A percentile compares a stretch with the other conserved stretches of the same genome.
phyloP scores from a whole-genome alignment of 2,888 invertebrate genomes.

The Antitype chi region DNA sequence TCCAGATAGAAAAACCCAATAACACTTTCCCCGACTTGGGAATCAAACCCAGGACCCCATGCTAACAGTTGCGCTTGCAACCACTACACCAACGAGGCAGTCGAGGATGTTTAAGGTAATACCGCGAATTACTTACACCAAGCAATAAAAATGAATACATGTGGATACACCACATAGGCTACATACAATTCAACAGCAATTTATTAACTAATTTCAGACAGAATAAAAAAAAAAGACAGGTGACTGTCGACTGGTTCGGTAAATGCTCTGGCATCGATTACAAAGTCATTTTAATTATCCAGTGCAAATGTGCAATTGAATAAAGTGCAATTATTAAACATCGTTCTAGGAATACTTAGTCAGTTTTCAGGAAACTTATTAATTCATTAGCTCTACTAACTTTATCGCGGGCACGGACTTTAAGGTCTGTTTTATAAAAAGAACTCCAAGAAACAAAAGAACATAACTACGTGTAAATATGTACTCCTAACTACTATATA shows the following conservation, averaged over 20 bases:
- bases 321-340: background rate
- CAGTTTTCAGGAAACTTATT: background rate
- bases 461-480: no score
- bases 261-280: constrained; percentile 19
- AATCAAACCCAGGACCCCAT: no score
- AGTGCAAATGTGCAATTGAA: constrained; percentile 8
- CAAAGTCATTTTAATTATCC: constrained; percentile 19
- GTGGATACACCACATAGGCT: background rate
- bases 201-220: constrained; percentile 3
- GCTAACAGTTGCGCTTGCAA: no score
- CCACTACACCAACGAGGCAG: no score
- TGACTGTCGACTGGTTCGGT: background rate
- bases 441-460: no score
- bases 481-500: no score
- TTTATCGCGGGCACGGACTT: no score
- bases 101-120: background rate
- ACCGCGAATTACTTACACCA: background rate
- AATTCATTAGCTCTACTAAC: background rate
- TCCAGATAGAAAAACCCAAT: no score
- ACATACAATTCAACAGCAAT: background rate
- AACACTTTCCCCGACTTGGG: no score
- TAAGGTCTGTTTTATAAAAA: no score
- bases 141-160: background rate
- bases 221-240: constrained; percentile 6
- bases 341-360: background rate